Evolutionary conservation across 2,888 invertebrate genomes (phyloP), one percentile per base, ranked within the genome.

Genomic region (Polydrusus cervinus): DNA sequence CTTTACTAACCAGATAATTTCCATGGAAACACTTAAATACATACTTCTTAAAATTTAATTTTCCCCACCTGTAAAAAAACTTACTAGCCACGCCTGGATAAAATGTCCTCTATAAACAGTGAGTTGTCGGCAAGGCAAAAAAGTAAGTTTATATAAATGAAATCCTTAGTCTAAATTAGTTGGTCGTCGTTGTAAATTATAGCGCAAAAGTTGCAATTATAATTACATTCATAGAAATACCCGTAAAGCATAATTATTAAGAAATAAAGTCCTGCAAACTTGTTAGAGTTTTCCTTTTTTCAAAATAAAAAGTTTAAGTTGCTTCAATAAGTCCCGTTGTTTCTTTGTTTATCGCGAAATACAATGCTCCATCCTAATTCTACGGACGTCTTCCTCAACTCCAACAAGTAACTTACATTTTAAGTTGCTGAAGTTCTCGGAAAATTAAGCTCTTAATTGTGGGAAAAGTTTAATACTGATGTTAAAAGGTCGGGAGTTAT

Each of bases 291-390:
- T 47, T 16, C 38, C 38, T 16, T 38, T 60, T 57, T 60, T 38
- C 38, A 11, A 16, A 60, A 18, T 9, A 40, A 38, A 60, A 60
- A 60, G 57, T 60, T 60, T 34, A 60, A 60, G 38, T 30, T 60
- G 13, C 38, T 18, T 38, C 18, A 14, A 38, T 38, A 60, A 60
- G 38, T 60, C 11, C 16, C 10, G 38, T 14, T 38, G 57, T 60
- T 60, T 60, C 60, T 55, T 65, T 30, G 53, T 53, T 65, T 57
- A 65, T 43, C 71, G 16, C 14, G 20, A 65, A 65, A 43, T 66
- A 72, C 66, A 72, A 60, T 60, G 72, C 66, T 72, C 65, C 30
- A 53, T 30, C 55, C 66, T 60, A 47, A 66, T 72, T 72, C 60
- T 66, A 51, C 72, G 61, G 66, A 47, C 60, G 34, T 43, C 53